phyloP scores from a whole-genome alignment of 2,888 invertebrate genomes.

The Ennomos quercinarius region DNA sequence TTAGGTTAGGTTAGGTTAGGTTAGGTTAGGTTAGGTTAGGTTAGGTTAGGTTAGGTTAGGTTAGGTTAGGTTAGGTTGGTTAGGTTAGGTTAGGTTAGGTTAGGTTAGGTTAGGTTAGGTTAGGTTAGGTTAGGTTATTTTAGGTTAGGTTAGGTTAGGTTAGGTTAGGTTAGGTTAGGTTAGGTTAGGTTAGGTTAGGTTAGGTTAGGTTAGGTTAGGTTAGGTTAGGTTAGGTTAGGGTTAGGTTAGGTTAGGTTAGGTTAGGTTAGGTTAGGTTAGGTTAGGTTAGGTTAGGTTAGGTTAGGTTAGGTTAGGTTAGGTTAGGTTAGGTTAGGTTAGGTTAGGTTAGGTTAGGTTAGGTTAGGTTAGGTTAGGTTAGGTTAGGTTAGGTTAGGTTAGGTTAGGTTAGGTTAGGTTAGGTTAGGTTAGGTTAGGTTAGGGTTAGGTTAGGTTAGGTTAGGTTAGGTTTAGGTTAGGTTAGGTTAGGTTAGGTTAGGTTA shows the following conservation, averaged over 20 bases:
- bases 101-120: no score
- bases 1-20: no score
- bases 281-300: constrained; percentile 25
- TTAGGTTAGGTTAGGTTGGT: constrained; percentile 9
- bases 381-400: constrained; percentile 44
- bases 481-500: constrained; percentile 45
- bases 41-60: constrained; percentile 9
- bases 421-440: constrained; percentile 45
- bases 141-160: constrained; percentile 9
- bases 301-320: constrained; percentile 25
- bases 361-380: constrained; percentile 41
- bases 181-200: constrained; percentile 7
- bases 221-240: constrained; percentile 13
- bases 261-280: constrained; percentile 24
- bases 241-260: constrained; percentile 18
- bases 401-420: constrained; percentile 39
- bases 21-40: constrained; percentile 9
- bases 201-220: constrained; percentile 11
- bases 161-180: constrained; percentile 9
- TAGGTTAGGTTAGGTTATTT: no score
- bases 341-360: constrained; percentile 29
- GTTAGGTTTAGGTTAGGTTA: constrained; percentile 44
- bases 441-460: constrained; percentile 41
- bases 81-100: no score
- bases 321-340: constrained; percentile 25